phyloP scores from a whole-genome alignment of 1,140 invertebrate genomes.

The Antheraea mylitta region DNA sequence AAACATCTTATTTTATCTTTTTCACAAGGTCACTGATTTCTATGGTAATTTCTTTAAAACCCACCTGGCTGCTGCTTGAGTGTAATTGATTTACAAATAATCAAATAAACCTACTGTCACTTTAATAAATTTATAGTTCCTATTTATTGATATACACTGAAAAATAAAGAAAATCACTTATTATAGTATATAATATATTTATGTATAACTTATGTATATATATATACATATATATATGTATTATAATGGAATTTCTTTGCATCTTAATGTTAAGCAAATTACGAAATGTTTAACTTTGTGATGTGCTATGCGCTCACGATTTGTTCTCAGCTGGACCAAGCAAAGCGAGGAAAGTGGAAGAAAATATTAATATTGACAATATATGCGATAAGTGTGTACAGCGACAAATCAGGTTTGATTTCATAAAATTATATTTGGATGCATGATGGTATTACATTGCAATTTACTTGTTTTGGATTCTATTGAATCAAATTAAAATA shows the following conservation, averaged over 20 bases:
- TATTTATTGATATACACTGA: too few relatives aligned
- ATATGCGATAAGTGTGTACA: constrained; percentile 42
- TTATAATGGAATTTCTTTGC: background rate
- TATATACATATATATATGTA: background rate
- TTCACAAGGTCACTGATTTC: too few relatives aligned
- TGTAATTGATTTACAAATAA: too few relatives aligned
- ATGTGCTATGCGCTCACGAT: constrained; percentile 45
- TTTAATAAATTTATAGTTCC: too few relatives aligned
- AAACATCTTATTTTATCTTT: too few relatives aligned
- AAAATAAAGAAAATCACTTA: too few relatives aligned
- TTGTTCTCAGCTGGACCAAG: constrained; percentile 50
- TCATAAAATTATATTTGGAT: constrained; percentile 37
- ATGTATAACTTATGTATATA: too few relatives aligned
- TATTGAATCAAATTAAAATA: background rate
- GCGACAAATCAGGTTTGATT: constrained; percentile 46
- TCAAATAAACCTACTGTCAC: too few relatives aligned
- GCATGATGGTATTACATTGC: constrained; percentile 25
- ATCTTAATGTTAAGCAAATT: background rate
- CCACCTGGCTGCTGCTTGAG: too few relatives aligned
- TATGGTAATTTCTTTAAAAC: too few relatives aligned
- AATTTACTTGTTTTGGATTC: too few relatives aligned
- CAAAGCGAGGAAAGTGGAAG: constrained; percentile 43
- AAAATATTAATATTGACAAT: constrained; percentile 29
- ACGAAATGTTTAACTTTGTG: constrained; percentile 10
- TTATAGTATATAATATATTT: too few relatives aligned